Base-by-base conservation (phyloP, 1,140 invertebrate genomes). In the Drosophila nigromelanica region DNA sequence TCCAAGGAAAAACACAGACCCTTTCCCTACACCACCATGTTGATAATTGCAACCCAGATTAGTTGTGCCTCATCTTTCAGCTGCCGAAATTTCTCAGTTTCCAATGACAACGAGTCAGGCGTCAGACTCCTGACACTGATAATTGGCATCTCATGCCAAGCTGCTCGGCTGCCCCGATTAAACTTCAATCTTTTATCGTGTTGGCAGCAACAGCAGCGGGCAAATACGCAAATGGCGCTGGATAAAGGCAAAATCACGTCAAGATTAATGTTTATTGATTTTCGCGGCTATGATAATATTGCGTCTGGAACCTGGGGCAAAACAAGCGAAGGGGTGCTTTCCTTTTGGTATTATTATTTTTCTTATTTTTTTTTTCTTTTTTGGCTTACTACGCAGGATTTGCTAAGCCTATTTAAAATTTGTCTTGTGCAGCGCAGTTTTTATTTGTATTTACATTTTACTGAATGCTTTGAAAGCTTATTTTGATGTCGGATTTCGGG, bases 251-350 rank as follows among this genome's bases (percentile, higher is more conserved):
- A 89, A 89, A 89, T 87, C 82, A 85, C 82, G 66, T 63, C 62
- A 87, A 87, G 83, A 87, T 87, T 87, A 87, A 87, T 87, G 83
- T 68, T 82, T 89, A 87, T 87, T 87, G 82, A 87, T 87, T 87
- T 87, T 87, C 63, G 59, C 64, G 72, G 63, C 58, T 58, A 14
- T 71, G 76, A 82, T 89, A 87, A 89, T 87, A 75, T 76, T 73
- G 15, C 18, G 51, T 39, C 33, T 73, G 74, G 39, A 58, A 59
- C 21, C 55, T 48, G 42, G n/a, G 11, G 10, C 51, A 39, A 14
- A 18, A 52, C 63, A 76, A 67, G 48, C 77, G 64, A 51, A 61
- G 58, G 60, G 56, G 33, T 30, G 54, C 30, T 15, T 15, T 12
- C 21, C 30, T 42, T 27, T 7, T 14, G 11, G 21, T 24, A 24